phyloP scores from a whole-genome alignment of 2,113 vertebrate genomes.

The Trichomycterus rosablanca region DNA sequence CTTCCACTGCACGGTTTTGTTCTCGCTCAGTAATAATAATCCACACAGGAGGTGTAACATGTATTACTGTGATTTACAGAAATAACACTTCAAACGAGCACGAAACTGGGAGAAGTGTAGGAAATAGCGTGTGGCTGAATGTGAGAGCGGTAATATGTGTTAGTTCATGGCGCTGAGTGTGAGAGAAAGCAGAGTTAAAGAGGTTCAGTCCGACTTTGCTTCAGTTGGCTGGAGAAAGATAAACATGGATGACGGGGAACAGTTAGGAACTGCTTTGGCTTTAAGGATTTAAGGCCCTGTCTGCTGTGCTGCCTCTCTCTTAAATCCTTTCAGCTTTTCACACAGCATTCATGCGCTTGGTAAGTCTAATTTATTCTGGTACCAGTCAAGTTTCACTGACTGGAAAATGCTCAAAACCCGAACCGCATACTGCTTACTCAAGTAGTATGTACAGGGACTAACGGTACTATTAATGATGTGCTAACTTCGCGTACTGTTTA shows the following conservation, averaged over 20 bases:
- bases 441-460: no score
- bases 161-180: constrained; percentile 12
- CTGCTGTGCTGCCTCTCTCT: neutral
- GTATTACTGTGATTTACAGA: no score
- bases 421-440: no score
- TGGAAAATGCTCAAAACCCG: no score
- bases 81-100: no score
- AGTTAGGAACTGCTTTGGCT: constrained; percentile 19
- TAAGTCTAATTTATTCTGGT: no score
- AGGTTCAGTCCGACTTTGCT: no score
- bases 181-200: constrained; percentile 2
- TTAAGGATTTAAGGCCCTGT: constrained; percentile 36
- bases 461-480: no score
- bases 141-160: neutral
- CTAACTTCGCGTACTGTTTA: no score
- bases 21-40: neutral
- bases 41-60: neutral
- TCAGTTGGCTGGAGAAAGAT: neutral
- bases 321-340: neutral
- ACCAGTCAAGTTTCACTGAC: no score
- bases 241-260: constrained; percentile 44
- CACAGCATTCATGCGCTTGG: constrained; percentile 33
- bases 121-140: neutral
- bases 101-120: no score
- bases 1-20: neutral